A percentile compares a stretch with the other conserved stretches of the same genome.
phyloP scores from a whole-genome alignment of 2,888 invertebrate species.

The Chrysina gloriosa region DNA sequence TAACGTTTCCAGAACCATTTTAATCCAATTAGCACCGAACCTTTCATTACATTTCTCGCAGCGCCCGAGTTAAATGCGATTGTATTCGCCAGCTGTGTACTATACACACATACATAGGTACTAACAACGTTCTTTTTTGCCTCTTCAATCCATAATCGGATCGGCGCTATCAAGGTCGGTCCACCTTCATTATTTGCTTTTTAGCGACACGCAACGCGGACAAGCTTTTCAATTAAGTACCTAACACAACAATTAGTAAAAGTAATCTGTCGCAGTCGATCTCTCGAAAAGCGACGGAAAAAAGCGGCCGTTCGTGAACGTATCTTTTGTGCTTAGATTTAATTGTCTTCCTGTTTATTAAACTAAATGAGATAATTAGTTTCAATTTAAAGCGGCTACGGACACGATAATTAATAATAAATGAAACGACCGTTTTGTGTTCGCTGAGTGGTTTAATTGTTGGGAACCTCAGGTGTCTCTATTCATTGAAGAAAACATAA shows the following conservation, averaged over 20 bases:
- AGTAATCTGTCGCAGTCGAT: not conserved
- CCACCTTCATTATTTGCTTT: too few species aligned
- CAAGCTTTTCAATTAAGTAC: not conserved
- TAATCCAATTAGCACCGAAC: too few species aligned
- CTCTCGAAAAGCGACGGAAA: not conserved
- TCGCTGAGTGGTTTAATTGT: conserved; percentile 5
- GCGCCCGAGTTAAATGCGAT: too few species aligned
- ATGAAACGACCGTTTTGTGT: not conserved
- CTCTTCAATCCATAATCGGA: too few species aligned
- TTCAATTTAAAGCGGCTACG: not conserved
- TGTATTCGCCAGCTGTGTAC: too few species aligned
- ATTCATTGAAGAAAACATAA: not conserved
- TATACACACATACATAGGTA: too few species aligned
- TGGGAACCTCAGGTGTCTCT: too few species aligned
- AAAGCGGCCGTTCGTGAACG: not conserved
- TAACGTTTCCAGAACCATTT: too few species aligned
- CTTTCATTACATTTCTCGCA: too few species aligned
- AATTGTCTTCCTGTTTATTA: conserved; percentile 22
- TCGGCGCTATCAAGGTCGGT: too few species aligned
- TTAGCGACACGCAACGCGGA: not conserved
- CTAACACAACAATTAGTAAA: not conserved
- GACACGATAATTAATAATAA: not conserved
- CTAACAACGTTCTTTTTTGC: too few species aligned
- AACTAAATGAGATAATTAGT: not conserved
- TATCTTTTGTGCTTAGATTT: not conserved